Conservation (phyloP, 2,113 vertebrate genomes). For the Rallus limicola region DNA sequence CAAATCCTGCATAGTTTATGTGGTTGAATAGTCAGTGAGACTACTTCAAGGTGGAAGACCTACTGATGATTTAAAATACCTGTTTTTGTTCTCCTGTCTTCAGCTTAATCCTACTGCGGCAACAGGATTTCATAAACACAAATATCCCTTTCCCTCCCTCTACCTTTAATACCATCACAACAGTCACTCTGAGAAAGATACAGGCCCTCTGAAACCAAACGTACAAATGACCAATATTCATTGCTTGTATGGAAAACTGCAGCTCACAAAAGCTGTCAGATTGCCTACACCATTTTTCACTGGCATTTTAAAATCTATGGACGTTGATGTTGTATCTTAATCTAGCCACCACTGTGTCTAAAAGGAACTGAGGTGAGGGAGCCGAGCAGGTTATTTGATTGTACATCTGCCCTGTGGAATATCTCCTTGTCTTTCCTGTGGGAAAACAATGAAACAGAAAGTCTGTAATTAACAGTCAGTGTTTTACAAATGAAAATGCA, state of each 20-base stretch:
- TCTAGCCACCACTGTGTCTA: neutral
- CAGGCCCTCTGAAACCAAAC: neutral
- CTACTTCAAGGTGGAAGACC: neutral
- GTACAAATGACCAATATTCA: neutral
- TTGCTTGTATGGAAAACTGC: neutral
- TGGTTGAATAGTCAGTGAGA: neutral
- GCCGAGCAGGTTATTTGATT: neutral
- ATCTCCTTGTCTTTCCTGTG: neutral
- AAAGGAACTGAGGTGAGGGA: neutral
- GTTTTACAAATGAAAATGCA: neutral
- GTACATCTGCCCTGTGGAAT: neutral
- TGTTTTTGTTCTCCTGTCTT: neutral
- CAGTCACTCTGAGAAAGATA: neutral
- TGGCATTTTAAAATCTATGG: neutral
- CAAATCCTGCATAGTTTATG: neutral
- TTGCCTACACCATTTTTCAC: neutral
- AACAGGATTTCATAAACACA: neutral
- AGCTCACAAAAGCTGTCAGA: neutral
- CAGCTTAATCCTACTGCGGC: neutral
- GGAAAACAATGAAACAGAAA: neutral
- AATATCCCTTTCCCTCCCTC: neutral
- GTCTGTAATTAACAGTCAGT: neutral
- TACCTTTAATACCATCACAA: neutral
- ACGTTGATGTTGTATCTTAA: neutral
- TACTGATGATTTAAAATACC: neutral